These are phyloP conservation scores for Sarcophaga carnaria DNA, from an alignment of 2,888 invertebrate species.

Conservation along the genomic window DNA sequence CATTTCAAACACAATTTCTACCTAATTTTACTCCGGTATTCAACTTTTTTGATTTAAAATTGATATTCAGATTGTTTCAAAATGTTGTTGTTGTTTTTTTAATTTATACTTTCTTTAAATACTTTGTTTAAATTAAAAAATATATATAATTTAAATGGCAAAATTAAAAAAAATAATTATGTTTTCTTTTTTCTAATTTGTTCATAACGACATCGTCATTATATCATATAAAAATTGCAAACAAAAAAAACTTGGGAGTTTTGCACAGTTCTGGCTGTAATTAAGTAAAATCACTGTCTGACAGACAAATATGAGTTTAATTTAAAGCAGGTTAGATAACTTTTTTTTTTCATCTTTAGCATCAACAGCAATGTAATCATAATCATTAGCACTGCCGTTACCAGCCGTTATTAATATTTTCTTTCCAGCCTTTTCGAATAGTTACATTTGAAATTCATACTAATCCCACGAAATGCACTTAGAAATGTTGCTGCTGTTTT, in stretches of 20 bases:
- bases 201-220: slow-evolving; percentile 58
- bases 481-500: slow-evolving; percentile 42
- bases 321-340: neutral
- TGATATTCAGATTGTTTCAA: too few species aligned
- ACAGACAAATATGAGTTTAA: slow-evolving; percentile 7
- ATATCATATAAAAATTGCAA: neutral
- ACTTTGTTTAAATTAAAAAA: slow-evolving; percentile 14
- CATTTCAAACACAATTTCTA: too few species aligned
- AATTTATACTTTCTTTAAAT: neutral
- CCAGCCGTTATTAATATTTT: neutral
- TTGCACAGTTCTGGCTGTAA: slow-evolving; percentile 2
- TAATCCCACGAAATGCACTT: slow-evolving; percentile 57
- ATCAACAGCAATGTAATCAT: too few species aligned
- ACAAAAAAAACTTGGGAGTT: neutral
- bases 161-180: too few species aligned
- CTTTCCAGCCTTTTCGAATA: slow-evolving; percentile 37
- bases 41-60: too few species aligned
- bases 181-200: slow-evolving; percentile 30
- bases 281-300: neutral
- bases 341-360: too few species aligned
- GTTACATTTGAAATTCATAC: slow-evolving; percentile 59
- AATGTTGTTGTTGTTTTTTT: too few species aligned
- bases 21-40: too few species aligned
- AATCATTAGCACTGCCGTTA: too few species aligned
- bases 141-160: neutral